A percentile compares a stretch with the other conserved stretches of the same genome.
These are phyloP conservation scores for Mystacides longicornis DNA, from an alignment of 2,888 invertebrate species.

Conservation along the genomic window DNA sequence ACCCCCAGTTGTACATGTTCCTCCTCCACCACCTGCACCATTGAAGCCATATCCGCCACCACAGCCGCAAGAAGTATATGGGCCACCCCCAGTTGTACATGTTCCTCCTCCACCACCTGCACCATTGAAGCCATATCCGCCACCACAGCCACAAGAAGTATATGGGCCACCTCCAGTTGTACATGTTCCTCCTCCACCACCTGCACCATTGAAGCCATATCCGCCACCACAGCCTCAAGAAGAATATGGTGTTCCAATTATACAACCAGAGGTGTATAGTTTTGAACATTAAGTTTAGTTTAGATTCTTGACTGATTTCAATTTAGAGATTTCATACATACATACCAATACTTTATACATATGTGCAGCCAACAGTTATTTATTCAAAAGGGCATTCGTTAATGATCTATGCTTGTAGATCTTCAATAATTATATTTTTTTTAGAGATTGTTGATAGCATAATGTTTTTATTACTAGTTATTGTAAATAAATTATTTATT, in stretches of 20 bases:
- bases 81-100: conserved; percentile 27
- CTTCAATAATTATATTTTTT: too few species aligned
- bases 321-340: too few species aligned
- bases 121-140: conserved; percentile 15
- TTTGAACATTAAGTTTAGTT: too few species aligned
- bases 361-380: too few species aligned
- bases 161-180: conserved; percentile 9
- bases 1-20: neutral
- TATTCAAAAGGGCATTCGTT: too few species aligned
- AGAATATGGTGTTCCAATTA: conserved; percentile 9
- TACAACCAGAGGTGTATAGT: neutral
- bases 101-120: conserved; percentile 27
- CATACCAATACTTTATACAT: too few species aligned
- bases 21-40: conserved; percentile 20
- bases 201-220: conserved; percentile 9
- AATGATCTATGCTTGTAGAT: too few species aligned
- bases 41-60: conserved; percentile 11
- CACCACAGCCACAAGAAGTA: conserved; percentile 23
- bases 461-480: neutral
- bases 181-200: conserved; percentile 20
- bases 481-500: neutral
- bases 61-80: conserved; percentile 15
- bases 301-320: too few species aligned
- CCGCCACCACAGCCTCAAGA: conserved; percentile 10
- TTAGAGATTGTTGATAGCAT: too few species aligned